Evolutionary conservation across 2,888 invertebrate species (phyloP).

Genomic region (Lepidocyrtinus sp.): DNA sequence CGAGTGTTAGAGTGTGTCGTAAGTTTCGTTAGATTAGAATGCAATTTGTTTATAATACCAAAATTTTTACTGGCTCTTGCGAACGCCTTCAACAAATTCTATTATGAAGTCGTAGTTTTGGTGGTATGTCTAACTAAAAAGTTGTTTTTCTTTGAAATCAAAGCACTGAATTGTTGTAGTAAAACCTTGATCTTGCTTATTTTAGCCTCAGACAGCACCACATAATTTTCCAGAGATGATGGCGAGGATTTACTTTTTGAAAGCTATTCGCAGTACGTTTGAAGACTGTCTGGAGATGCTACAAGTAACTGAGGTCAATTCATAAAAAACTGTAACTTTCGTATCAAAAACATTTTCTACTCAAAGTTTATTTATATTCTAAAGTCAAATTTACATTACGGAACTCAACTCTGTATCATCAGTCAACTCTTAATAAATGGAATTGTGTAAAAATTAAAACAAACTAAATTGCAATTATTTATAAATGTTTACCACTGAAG

Average conservation of each 20-base stretch:
- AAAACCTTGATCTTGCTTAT: constrained; percentile 20
- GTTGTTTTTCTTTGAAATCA: too few relatives aligned
- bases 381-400: too few relatives aligned
- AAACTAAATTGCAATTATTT: too few relatives aligned
- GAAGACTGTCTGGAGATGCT: constrained; percentile 41
- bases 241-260: constrained; percentile 57
- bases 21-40: constrained; percentile 34
- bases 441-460: too few relatives aligned
- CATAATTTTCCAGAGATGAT: constrained; percentile 60
- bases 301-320: constrained; percentile 14
- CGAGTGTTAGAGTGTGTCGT: constrained; percentile 41
- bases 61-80: constrained; percentile 51
- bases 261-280: constrained; percentile 49
- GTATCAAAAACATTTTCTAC: too few relatives aligned
- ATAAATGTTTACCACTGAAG: too few relatives aligned
- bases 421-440: too few relatives aligned
- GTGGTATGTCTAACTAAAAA: constrained; percentile 62
- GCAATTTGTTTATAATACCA: background rate
- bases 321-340: too few relatives aligned
- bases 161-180: too few relatives aligned
- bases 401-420: too few relatives aligned
- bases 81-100: constrained; percentile 58
- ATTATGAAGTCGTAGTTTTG: constrained; percentile 43
- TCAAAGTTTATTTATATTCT: too few relatives aligned
- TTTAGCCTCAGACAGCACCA: constrained; percentile 4